Conservation (phyloP, 2,113 vertebrate genomes). For the rabbit (Oryctolagus cuniculus) region mOryCun1.1 NC_091453.1:23904501-23905000, state of each 20-base stretch:
- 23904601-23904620: not conserved
- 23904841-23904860: not conserved
- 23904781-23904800: conserved; percentile 20
- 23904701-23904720: not conserved
- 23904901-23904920: not conserved
- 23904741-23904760: conserved; percentile 5
- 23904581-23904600: not conserved
- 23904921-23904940: conserved; percentile 9
- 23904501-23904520: too few species aligned
- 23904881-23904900: not conserved
- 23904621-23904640: conserved; percentile 10
- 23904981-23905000: not conserved
- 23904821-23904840: not conserved
- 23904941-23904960: not conserved
- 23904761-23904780: conserved; percentile 2
- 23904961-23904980: too few species aligned
- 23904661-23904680: not conserved
- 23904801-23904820: not conserved
- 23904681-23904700: not conserved
- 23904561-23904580: not conserved
- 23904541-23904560: not conserved
- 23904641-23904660: not conserved
- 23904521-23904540: conserved; percentile 21
- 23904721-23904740: not conserved
- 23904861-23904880: not conserved